Conservation (phyloP, 2,113 vertebrate genomes). For the Dasyurus viverrinus region DNA sequence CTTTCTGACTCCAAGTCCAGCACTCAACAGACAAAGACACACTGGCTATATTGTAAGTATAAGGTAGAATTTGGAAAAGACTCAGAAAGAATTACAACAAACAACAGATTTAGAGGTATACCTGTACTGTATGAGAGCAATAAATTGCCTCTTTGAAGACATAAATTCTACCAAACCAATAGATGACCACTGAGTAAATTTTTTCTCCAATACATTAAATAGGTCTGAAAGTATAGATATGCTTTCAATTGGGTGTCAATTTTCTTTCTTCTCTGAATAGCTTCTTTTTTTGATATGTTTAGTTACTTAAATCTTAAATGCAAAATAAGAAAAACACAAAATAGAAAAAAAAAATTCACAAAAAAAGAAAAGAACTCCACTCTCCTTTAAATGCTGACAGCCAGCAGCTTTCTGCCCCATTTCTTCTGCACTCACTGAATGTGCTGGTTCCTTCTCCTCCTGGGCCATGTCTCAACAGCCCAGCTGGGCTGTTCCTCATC, state of each 20-base stretch:
- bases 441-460: too few species aligned
- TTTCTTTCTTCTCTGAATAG: constrained; percentile 50
- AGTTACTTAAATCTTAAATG: too few species aligned
- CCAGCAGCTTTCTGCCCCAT: too few species aligned
- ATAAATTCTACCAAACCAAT: constrained; percentile 35
- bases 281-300: too few species aligned
- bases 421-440: too few species aligned
- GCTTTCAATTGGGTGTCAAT: constrained; percentile 30
- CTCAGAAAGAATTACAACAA: constrained; percentile 31
- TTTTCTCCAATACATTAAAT: constrained; percentile 22
- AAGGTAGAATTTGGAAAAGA: constrained; percentile 35
- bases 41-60: neutral
- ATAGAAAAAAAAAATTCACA: too few species aligned
- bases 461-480: too few species aligned
- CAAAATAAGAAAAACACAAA: too few species aligned
- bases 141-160: constrained; percentile 13
- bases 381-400: too few species aligned
- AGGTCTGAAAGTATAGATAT: constrained; percentile 25
- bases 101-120: neutral
- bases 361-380: too few species aligned
- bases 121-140: neutral
- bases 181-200: neutral
- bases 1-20: neutral
- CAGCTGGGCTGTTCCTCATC: too few species aligned
- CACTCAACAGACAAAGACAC: neutral